phyloP scores from a whole-genome alignment of 2,797 vertebrate genomes.

The Darevskia nairensis region DNA sequence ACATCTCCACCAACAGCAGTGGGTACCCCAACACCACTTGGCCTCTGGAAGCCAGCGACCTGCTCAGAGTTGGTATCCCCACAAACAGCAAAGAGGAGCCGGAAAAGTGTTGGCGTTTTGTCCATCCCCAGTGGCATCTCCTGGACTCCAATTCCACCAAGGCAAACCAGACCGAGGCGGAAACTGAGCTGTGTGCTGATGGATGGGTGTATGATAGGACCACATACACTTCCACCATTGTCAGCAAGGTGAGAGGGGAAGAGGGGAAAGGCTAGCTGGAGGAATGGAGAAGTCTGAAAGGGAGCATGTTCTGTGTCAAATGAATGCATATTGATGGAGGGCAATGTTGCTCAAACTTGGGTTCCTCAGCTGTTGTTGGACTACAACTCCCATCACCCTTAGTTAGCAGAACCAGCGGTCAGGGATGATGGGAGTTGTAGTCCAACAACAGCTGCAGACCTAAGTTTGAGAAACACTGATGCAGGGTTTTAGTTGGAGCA shows the following conservation, averaged over 20 bases:
- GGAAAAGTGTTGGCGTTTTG: constrained; percentile 63
- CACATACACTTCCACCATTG: constrained; percentile 70
- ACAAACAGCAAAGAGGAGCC: constrained; percentile 21
- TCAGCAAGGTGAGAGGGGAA: constrained; percentile 71
- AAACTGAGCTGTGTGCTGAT: constrained; percentile 67
- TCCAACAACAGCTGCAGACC: too few relatives aligned
- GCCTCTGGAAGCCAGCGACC: constrained; percentile 55
- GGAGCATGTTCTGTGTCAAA: too few relatives aligned
- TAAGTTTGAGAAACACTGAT: too few relatives aligned
- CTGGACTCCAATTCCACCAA: constrained; percentile 36
- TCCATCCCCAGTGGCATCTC: constrained; percentile 33
- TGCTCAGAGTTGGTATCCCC: constrained; percentile 35
- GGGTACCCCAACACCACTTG: not conserved
- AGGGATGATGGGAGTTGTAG: too few relatives aligned
- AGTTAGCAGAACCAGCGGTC: too few relatives aligned
- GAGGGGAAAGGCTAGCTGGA: constrained; percentile 48
- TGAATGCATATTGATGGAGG: too few relatives aligned
- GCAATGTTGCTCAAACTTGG: too few relatives aligned
- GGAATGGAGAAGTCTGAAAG: not conserved
- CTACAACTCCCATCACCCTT: too few relatives aligned
- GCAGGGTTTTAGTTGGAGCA: not conserved
- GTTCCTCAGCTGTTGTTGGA: too few relatives aligned
- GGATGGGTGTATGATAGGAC: constrained; percentile 75
- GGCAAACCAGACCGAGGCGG: constrained; percentile 17
- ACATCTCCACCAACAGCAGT: constrained; percentile 59